Conservation (phyloP, 2,888 invertebrate genomes). For the Conistra vaccinii region DNA sequence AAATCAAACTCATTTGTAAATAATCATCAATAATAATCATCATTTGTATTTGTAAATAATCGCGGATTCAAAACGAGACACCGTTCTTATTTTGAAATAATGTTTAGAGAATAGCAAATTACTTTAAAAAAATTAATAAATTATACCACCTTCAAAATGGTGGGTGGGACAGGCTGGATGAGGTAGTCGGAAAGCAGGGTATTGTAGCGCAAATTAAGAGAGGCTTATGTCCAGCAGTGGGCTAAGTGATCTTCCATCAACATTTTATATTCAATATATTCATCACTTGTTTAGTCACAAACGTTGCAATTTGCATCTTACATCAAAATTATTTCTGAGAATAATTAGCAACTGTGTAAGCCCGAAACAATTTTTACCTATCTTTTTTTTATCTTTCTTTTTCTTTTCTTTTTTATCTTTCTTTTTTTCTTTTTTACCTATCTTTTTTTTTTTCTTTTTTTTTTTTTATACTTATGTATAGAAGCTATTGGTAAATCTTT, state of each 20-base stretch:
- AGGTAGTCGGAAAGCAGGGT: not conserved
- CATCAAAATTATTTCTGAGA: too few relatives aligned
- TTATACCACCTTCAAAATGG: not conserved
- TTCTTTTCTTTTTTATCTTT: too few relatives aligned
- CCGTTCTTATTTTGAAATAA: slow-evolving; percentile 5
- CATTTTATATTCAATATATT: not conserved
- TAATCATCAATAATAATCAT: too few relatives aligned
- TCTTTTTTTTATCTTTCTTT: too few relatives aligned
- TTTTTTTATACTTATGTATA: not conserved
- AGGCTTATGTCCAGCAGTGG: not conserved
- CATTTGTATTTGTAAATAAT: too few relatives aligned
- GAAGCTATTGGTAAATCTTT: not conserved
- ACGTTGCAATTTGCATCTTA: not conserved
- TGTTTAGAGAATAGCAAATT: not conserved
- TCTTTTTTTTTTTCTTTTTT: too few relatives aligned
- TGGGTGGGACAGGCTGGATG: not conserved
- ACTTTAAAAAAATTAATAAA: not conserved
- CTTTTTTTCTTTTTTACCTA: too few relatives aligned
- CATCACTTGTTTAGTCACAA: not conserved
- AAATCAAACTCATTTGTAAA: slow-evolving; percentile 29
- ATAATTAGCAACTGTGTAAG: too few relatives aligned
- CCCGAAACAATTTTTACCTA: not conserved
- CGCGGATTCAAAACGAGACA: not conserved
- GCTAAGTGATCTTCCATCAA: not conserved
- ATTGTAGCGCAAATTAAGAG: not conserved